Percentiles rank a stretch among this genome's conserved stretches.
Evolutionary conservation across 2,888 invertebrate species (phyloP).

Genomic region (Perizoma flavofasciatum): DNA sequence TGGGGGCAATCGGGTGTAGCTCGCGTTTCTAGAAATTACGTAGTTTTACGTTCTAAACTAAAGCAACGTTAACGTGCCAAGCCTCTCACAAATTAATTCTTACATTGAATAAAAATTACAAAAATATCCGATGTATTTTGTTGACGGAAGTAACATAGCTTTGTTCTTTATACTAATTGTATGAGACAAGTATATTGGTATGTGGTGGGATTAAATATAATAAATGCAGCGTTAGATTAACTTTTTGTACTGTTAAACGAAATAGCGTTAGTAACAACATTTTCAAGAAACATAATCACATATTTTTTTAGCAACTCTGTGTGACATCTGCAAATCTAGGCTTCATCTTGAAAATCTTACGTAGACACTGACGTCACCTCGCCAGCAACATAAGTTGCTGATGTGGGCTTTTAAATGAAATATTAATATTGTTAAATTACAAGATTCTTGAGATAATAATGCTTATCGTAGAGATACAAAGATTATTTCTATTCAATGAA

Average conservation of each 20-base stretch:
- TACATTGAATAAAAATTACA: constrained; percentile 29
- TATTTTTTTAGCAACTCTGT: no score
- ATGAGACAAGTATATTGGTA: constrained; percentile 22
- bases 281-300: no score
- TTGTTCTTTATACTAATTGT: constrained; percentile 24
- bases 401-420: constrained; percentile 4
- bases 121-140: constrained; percentile 21
- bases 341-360: background rate
- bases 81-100: constrained; percentile 44
- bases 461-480: background rate
- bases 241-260: background rate
- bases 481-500: background rate
- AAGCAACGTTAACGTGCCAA: constrained; percentile 50
- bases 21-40: constrained; percentile 70
- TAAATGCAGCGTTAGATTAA: background rate
- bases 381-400: constrained; percentile 1
- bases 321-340: no score
- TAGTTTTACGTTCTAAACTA: constrained; percentile 66
- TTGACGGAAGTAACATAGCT: constrained; percentile 23
- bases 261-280: no score
- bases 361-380: constrained; percentile 4
- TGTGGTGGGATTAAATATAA: constrained; percentile 12
- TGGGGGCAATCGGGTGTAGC: constrained; percentile 75
- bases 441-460: background rate
- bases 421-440: no score